A percentile compares a stretch with the other conserved stretches of the same genome.
Evolutionary conservation across 2,888 invertebrate genomes (phyloP).

Genomic region (Oconnorella tubifera): DNA sequence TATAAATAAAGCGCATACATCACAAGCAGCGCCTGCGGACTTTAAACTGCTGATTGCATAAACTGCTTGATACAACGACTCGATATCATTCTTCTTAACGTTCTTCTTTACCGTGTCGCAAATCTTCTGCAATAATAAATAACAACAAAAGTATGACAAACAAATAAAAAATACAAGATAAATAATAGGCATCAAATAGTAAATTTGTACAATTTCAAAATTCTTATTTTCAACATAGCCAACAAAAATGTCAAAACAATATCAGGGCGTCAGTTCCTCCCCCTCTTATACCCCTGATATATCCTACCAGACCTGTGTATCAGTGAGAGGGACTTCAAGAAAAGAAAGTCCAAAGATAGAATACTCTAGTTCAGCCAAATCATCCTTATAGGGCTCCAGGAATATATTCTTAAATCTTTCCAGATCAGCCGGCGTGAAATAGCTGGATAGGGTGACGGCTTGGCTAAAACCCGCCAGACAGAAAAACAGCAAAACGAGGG

Average conservation of each 20-base stretch:
- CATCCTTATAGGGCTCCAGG: conserved; percentile 6
- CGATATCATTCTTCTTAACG: conserved; percentile 54
- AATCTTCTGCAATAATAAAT: conserved; percentile 41
- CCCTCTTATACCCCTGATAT: no score
- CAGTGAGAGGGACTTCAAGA: conserved; percentile 15
- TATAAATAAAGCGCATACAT: no score
- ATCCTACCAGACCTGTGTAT: conserved; percentile 15
- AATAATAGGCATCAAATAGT: no score
- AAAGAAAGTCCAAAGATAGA: conserved; percentile 12
- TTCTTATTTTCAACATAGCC: no score
- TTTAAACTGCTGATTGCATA: conserved; percentile 59
- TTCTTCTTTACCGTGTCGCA: conserved; percentile 59
- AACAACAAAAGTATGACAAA: no score
- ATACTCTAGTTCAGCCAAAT: conserved; percentile 10
- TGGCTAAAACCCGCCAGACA: conserved; percentile 2
- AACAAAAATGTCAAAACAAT: no score
- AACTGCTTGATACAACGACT: conserved; percentile 65
- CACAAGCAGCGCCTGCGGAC: conserved; percentile 23
- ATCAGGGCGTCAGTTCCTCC: no score
- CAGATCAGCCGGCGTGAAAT: conserved; percentile 13
- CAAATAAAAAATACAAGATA: no score
- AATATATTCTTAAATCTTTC: conserved; percentile 14
- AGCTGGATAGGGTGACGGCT: conserved; percentile 11
- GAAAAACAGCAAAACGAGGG: not conserved
- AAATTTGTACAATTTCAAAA: no score